Conservation (phyloP, 2,888 invertebrate species). For the Acanthosepion lycidas region DNA sequence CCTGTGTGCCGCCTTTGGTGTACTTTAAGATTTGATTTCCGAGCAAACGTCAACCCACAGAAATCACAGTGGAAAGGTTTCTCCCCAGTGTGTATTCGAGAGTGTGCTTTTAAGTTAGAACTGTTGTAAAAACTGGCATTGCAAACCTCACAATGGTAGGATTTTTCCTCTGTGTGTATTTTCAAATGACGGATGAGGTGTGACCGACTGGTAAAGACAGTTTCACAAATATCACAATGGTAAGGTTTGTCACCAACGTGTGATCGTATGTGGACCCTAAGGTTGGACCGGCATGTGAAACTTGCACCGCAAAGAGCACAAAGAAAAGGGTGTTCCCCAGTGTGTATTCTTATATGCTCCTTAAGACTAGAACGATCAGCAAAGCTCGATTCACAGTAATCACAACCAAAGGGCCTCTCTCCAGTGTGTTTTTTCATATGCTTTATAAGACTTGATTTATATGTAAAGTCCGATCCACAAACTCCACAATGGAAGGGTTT, state of each 20-base stretch:
- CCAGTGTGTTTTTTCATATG: not conserved
- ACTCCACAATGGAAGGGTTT: not conserved
- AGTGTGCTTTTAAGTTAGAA: not conserved
- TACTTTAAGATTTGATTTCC: not conserved
- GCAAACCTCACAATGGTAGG: not conserved
- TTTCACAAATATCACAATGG: not conserved
- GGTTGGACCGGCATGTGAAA: not conserved
- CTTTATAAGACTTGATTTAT: not conserved
- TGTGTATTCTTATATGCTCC: not conserved
- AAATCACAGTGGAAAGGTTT: not conserved
- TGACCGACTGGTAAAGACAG: not conserved
- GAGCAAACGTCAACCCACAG: not conserved
- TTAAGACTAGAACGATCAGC: not conserved
- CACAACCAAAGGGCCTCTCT: not conserved
- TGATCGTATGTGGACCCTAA: not conserved
- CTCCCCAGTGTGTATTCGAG: not conserved
- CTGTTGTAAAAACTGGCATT: not conserved
- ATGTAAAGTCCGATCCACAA: not conserved
- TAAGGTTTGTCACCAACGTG: not conserved
- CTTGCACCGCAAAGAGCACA: not conserved
- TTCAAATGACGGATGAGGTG: not conserved
- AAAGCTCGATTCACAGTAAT: not conserved
- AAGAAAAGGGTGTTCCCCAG: not conserved
- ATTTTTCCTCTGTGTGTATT: slow-evolving; percentile 33
- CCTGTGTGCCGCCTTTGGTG: not conserved